Evolutionary conservation across 2,113 vertebrate genomes (phyloP).

Genomic region (Syrmaticus mikado): DNA sequence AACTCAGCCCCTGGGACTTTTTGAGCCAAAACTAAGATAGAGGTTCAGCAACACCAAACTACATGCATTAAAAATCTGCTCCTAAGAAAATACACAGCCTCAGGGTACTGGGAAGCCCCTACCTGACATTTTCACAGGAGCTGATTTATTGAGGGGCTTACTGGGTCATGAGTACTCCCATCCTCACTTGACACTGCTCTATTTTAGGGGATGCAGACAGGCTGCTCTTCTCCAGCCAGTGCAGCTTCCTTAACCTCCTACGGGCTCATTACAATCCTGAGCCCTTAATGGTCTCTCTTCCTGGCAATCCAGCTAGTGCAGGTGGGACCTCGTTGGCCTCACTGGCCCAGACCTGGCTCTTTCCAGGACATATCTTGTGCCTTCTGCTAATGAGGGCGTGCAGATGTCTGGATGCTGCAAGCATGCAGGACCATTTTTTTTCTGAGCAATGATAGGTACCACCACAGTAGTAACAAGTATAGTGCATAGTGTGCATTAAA

Average conservation of each 20-base stretch:
- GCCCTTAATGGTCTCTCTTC: neutral
- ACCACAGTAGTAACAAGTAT: neutral
- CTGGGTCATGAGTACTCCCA: fast-evolving
- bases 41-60: neutral
- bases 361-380: neutral
- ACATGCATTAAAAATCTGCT: neutral
- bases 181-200: neutral
- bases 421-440: fast-evolving
- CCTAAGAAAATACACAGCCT: neutral
- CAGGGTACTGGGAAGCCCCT: neutral
- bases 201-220: neutral
- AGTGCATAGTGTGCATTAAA: neutral
- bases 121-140: neutral
- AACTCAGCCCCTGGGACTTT: neutral
- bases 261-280: neutral
- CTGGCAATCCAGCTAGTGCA: neutral
- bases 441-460: neutral
- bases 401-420: neutral
- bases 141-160: neutral
- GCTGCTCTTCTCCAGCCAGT: neutral
- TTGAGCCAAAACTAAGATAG: neutral
- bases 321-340: neutral
- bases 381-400: neutral
- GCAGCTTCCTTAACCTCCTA: neutral
- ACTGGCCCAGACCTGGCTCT: neutral